Percentiles rank a stretch among this genome's conserved stretches.
phyloP scores from a whole-genome alignment of 2,113 vertebrate genomes.

The Vimba vimba region DNA sequence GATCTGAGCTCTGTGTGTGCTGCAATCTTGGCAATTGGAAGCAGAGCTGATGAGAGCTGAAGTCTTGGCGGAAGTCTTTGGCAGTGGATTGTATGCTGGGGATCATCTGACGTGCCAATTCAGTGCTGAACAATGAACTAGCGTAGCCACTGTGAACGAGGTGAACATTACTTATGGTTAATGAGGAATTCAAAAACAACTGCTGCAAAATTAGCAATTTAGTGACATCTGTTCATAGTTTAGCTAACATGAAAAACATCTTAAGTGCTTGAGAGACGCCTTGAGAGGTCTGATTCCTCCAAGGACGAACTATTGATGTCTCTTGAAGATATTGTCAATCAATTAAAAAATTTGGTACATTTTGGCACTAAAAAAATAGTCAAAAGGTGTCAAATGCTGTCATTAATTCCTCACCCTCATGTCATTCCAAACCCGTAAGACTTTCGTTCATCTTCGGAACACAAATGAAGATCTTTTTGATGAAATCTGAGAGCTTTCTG shows the following conservation, averaged over 20 bases:
- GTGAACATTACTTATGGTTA: conserved; percentile 27
- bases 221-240: neutral
- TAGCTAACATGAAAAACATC: neutral
- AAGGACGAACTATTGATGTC: neutral
- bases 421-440: too few species aligned
- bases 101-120: conserved; percentile 32
- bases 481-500: too few species aligned
- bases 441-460: too few species aligned
- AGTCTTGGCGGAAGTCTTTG: conserved; percentile 45
- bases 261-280: neutral
- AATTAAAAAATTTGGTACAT: too few species aligned
- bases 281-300: neutral
- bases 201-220: neutral
- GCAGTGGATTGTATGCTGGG: conserved; percentile 2
- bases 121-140: conserved; percentile 27
- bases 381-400: too few species aligned
- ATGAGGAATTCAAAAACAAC: conserved; percentile 38
- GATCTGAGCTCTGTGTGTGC: conserved; percentile 24
- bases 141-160: neutral
- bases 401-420: too few species aligned
- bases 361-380: too few species aligned
- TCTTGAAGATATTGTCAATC: too few species aligned
- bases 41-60: conserved; percentile 50
- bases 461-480: too few species aligned
- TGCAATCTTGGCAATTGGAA: conserved; percentile 35